Percentiles rank a stretch among this genome's conserved stretches.
Evolutionary conservation across 2,888 invertebrate species (phyloP).

Genomic region (Tupiocoris notatus): DNA sequence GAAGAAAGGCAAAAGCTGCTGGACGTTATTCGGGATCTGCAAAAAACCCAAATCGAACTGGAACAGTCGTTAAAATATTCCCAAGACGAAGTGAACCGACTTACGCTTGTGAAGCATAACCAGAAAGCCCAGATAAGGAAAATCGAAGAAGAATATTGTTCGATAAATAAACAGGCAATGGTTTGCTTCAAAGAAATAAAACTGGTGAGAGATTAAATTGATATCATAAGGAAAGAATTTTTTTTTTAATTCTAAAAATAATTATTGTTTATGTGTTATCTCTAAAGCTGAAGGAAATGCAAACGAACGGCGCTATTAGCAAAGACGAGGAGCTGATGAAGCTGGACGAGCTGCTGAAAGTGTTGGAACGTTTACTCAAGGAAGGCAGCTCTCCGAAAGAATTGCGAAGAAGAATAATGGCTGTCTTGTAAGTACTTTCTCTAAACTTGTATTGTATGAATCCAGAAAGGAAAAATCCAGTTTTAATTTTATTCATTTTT

Average conservation of each 20-base stretch:
- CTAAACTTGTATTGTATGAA: too few relatives aligned
- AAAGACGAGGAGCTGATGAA: conserved; percentile 33
- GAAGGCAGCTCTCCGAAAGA: conserved; percentile 31
- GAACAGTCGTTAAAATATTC: background rate
- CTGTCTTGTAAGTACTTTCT: conserved; percentile 29
- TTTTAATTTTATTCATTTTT: too few relatives aligned
- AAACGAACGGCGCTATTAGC: conserved; percentile 3
- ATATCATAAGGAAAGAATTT: too few relatives aligned
- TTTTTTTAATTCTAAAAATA: too few relatives aligned
- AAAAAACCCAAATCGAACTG: conserved; percentile 1
- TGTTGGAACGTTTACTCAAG: conserved; percentile 26
- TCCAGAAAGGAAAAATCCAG: too few relatives aligned
- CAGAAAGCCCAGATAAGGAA: conserved; percentile 17
- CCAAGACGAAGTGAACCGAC: conserved; percentile 11
- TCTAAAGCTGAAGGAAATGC: conserved; percentile 25
- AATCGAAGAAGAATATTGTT: conserved; percentile 35
- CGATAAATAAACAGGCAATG: conserved; percentile 34
- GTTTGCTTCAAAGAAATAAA: conserved; percentile 37
- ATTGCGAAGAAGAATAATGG: conserved; percentile 21
- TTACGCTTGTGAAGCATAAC: conserved; percentile 19
- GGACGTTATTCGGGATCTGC: conserved; percentile 6
- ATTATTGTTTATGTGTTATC: too few relatives aligned
- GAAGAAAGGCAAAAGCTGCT: background rate
- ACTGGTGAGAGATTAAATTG: conserved; percentile 11
- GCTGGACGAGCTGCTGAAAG: conserved; percentile 20